Evolutionary conservation across 1,140 invertebrate genomes (phyloP).

Genomic region (Calliphora vicina): DNA sequence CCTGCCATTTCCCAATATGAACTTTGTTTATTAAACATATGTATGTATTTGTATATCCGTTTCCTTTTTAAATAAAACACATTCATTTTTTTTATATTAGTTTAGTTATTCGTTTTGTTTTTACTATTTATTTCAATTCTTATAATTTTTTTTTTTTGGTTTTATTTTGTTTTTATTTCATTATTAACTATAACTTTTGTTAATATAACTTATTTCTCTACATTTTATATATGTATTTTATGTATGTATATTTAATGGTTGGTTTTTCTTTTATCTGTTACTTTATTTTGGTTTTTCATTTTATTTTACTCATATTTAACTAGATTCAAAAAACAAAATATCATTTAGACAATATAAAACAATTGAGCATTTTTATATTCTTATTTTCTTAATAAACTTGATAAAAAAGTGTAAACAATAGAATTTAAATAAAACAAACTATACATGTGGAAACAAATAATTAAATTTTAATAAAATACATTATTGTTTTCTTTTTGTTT

Average conservation of each 20-base stretch:
- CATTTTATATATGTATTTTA: background rate
- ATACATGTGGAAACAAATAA: background rate
- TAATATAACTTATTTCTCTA: slow-evolving; percentile 24
- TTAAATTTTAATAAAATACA: background rate
- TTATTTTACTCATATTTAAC: background rate
- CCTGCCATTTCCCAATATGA: no score
- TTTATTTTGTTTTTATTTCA: background rate
- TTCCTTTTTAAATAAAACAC: background rate
- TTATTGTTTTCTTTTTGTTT: background rate
- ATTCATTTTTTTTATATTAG: background rate
- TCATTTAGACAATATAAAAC: slow-evolving; percentile 15
- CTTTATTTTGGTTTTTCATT: background rate
- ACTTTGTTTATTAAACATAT: no score
- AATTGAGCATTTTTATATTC: background rate
- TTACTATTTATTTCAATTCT: background rate
- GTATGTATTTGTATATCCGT: no score
- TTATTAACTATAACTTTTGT: slow-evolving; percentile 17
- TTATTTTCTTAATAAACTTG: background rate
- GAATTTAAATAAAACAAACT: background rate
- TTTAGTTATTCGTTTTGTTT: slow-evolving; percentile 1
- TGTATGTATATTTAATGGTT: background rate
- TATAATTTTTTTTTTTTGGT: background rate
- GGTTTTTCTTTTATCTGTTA: background rate
- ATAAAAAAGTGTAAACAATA: background rate
- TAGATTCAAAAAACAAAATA: background rate